Conservation (phyloP, 2,888 invertebrate species). For the Phrixothrix hirtus region DNA sequence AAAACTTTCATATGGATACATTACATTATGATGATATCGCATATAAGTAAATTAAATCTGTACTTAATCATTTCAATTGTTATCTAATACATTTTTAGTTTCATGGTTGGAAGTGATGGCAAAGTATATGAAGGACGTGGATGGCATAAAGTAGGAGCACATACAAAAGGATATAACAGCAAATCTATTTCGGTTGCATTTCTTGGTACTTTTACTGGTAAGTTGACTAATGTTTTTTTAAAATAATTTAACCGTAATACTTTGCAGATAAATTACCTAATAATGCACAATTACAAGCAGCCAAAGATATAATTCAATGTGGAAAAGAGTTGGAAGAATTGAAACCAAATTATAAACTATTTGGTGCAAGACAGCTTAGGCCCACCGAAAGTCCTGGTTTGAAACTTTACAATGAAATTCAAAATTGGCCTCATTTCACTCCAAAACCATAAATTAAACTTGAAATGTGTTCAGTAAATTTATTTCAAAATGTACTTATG, state of each 20-base stretch:
- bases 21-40: constrained; percentile 62
- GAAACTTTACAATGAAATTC: constrained; percentile 58
- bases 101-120: constrained; percentile 64
- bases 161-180: constrained; percentile 60
- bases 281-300: constrained; percentile 55
- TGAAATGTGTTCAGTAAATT: background rate
- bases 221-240: constrained; percentile 29
- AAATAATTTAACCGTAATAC: background rate
- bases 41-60: constrained; percentile 59
- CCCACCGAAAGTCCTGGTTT: constrained; percentile 61
- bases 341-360: constrained; percentile 56
- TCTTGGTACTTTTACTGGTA: constrained; percentile 61
- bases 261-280: constrained; percentile 56
- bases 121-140: constrained; percentile 65
- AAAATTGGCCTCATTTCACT: constrained; percentile 58
- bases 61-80: background rate
- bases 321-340: constrained; percentile 57
- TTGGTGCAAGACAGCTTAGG: constrained; percentile 61
- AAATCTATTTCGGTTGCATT: constrained; percentile 63
- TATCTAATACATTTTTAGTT: constrained; percentile 50
- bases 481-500: background rate
- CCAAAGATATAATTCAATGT: constrained; percentile 58
- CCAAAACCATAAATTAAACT: background rate
- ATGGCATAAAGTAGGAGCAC: constrained; percentile 63
- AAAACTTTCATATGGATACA: constrained; percentile 59